Conservation (phyloP, 2,113 vertebrate genomes). For the Mus pahari region DNA sequence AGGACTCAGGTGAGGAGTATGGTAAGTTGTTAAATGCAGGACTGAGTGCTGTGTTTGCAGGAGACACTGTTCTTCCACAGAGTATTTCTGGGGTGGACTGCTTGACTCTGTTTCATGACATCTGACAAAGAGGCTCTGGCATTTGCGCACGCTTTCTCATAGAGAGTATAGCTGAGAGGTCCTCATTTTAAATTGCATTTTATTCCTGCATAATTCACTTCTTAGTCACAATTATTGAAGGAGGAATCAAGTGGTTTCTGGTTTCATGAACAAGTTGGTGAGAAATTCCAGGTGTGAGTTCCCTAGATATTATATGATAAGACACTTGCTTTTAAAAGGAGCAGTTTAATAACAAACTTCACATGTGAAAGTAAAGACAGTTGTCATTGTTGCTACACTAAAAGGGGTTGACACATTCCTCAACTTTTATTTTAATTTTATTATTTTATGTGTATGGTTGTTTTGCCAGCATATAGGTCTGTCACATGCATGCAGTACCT, state of each 20-base stretch:
- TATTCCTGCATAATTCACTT: neutral
- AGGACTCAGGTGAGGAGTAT: neutral
- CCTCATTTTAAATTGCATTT: constrained; percentile 7
- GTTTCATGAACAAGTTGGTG: neutral
- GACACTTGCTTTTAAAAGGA: neutral
- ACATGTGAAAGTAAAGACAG: neutral
- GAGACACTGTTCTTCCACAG: neutral
- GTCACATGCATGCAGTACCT: neutral
- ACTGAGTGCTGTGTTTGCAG: neutral
- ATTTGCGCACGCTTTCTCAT: neutral
- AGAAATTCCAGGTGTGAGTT: neutral
- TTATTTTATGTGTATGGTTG: neutral
- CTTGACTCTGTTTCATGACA: neutral
- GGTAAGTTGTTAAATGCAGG: neutral
- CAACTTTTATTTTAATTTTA: neutral
- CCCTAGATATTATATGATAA: neutral
- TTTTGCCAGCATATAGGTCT: neutral
- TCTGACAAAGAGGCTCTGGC: neutral
- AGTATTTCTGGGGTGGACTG: neutral
- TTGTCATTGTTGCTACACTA: neutral
- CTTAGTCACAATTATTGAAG: constrained; percentile 51
- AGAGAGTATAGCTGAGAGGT: neutral
- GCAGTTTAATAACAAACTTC: constrained; percentile 34
- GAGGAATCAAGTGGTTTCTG: neutral
- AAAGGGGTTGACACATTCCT: neutral